Base-by-base conservation (phyloP, 2,797 vertebrate species). In the Pagetopsis macropterus region DNA sequence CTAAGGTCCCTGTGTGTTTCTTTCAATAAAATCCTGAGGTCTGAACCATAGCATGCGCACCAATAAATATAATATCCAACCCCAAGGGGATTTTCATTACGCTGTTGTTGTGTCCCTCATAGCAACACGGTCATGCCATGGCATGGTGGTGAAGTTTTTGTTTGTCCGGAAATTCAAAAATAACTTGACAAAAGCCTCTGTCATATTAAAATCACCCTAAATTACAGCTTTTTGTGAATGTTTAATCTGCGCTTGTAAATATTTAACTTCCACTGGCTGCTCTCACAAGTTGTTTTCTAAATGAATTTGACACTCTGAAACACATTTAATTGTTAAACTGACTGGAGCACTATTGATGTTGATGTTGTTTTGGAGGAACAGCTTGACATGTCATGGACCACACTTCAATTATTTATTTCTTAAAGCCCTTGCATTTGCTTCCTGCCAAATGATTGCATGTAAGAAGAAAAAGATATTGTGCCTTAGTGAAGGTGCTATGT, bases 171-270 rank as follows among this genome's bases (percentile, higher is more conserved):
- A 88, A 87, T 84, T 78, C 86, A 80, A 91, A 94, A 95, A 94
- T 93, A 94, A 89, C 90, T 82, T 76, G 27, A 85, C 82, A 85
- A 72, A 66, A 75, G 73, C 88, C 86, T 82, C 83, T 78, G 80
- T 89, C 78, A 87, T 87, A 91, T 90, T 90, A 88, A 91, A 89
- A 83, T 70, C 85, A 78, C 79, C 81, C 84, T 77, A 90, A 95
- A 95, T 93, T 93, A 88, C 75, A 94, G 89, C 69, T 89, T 87
- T 83, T 87, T 76, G 84, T 81, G 68, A 76, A 83, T 60, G 76
- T 90, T 91, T 87, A 90, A 92, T 92, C 77, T 85, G 75, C 78
- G 70, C 80, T 76, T 86, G 90, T 88, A 79, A 86, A 74, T 41
- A 65, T 81, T 77, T 81, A 77, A 80, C 62, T 51, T 67, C 76